These are phyloP conservation scores for Orthonychiurus folsomi DNA, from an alignment of 2,888 invertebrate species.

Conservation along the genomic window DNA sequence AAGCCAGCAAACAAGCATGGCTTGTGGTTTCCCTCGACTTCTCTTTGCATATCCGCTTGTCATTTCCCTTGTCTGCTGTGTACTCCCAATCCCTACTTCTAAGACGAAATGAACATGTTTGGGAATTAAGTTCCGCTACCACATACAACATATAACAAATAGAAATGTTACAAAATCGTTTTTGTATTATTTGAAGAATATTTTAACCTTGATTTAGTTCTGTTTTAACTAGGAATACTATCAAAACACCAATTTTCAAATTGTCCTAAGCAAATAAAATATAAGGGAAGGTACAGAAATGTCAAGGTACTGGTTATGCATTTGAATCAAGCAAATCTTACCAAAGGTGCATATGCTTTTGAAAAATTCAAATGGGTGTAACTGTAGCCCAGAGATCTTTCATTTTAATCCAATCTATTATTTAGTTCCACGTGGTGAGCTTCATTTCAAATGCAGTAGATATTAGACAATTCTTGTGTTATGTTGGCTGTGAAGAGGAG, in stretches of 20 bases:
- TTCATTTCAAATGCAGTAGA: neutral
- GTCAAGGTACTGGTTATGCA: too few species aligned
- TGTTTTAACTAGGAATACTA: neutral
- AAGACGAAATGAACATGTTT: too few species aligned
- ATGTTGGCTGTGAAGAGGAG: too few species aligned
- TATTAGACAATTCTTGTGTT: too few species aligned
- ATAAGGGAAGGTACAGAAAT: neutral
- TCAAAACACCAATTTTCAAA: neutral
- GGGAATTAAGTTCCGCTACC: too few species aligned
- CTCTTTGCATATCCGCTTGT: neutral
- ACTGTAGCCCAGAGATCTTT: neutral
- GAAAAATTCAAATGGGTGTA: neutral
- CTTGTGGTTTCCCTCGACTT: neutral
- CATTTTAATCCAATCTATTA: neutral
- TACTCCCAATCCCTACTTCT: too few species aligned
- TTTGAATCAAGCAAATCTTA: too few species aligned
- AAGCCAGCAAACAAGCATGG: too few species aligned
- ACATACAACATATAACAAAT: too few species aligned
- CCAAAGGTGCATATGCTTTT: neutral
- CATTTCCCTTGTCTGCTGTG: neutral
- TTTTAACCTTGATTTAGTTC: too few species aligned
- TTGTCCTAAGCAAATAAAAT: neutral
- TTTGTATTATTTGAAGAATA: too few species aligned
- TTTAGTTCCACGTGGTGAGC: neutral
- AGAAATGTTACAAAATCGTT: too few species aligned